Evolutionary conservation across 1,140 invertebrate genomes (phyloP).

Genomic region (Drosophila mauritiana): DNA sequence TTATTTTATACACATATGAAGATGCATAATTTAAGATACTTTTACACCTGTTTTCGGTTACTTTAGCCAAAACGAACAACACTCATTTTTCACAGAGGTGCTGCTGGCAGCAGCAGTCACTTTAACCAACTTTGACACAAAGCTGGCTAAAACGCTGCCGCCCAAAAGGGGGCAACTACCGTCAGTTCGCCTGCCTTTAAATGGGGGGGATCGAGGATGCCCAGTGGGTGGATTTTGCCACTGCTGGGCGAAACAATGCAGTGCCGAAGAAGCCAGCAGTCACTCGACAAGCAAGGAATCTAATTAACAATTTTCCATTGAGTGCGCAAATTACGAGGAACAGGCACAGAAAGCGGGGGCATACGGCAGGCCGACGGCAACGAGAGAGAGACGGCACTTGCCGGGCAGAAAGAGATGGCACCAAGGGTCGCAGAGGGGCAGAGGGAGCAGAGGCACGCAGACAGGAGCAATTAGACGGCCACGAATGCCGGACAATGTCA

Average conservation of each 20-base stretch:
- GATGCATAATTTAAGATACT: neutral
- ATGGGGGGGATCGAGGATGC: neutral
- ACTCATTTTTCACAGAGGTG: neutral
- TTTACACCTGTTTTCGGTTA: neutral
- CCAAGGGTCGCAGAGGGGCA: neutral
- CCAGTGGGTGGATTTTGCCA: constrained; percentile 10
- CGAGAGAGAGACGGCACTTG: constrained; percentile 2
- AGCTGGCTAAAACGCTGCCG: constrained; percentile 71
- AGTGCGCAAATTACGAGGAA: constrained; percentile 79
- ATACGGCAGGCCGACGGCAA: neutral
- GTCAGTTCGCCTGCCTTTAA: no score
- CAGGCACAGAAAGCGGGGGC: constrained; percentile 18
- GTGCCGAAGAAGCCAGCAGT: constrained; percentile 47
- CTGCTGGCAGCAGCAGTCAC: constrained; percentile 60
- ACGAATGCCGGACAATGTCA: constrained; percentile 38
- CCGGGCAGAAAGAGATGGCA: neutral
- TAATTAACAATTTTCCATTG: constrained; percentile 84
- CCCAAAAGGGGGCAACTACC: neutral
- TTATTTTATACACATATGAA: neutral
- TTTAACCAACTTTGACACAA: constrained; percentile 78
- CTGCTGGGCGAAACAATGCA: constrained; percentile 55
- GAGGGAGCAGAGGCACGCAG: constrained; percentile 5
- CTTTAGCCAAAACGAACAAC: neutral
- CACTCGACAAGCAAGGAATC: constrained; percentile 80
- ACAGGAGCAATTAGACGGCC: constrained; percentile 45